Conservation (phyloP, 2,888 invertebrate species). For the Eueremaeus valkanovi region DNA sequence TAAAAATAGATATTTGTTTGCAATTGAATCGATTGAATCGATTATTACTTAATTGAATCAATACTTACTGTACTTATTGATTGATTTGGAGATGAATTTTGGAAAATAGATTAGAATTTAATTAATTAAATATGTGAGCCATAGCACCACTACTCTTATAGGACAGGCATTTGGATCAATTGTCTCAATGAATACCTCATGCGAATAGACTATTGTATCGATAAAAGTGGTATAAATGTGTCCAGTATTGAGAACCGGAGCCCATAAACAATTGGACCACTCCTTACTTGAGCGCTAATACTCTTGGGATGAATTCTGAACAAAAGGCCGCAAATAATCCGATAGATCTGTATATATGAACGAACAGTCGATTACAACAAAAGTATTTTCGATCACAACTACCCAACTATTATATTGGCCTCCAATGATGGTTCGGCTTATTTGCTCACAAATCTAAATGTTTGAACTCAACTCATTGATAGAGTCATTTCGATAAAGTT, state of each 20-base stretch:
- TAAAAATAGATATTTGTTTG: background rate
- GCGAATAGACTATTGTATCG: background rate
- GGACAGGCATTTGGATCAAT: no score
- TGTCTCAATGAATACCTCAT: background rate
- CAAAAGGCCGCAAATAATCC: constrained; percentile 1
- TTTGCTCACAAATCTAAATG: background rate
- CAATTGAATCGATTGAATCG: no score
- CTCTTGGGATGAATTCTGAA: background rate
- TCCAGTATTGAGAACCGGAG: background rate
- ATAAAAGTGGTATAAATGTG: background rate
- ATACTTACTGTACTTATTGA: no score
- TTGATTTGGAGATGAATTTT: background rate
- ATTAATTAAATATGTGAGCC: background rate
- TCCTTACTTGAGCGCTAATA: background rate
- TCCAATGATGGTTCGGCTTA: background rate
- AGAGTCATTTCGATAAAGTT: background rate
- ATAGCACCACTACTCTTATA: background rate
- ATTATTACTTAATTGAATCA: background rate
- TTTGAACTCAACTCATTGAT: background rate
- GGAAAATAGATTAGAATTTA: background rate
- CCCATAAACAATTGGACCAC: constrained; percentile 10
- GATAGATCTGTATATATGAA: background rate
- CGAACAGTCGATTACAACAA: constrained; percentile 8
- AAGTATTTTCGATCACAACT: constrained; percentile 12
- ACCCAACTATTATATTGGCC: background rate